A percentile compares a stretch with the other conserved stretches of the same genome.
These are phyloP conservation scores for Pachliopta kotzebuea DNA, from an alignment of 2,888 invertebrate genomes.

Conservation along the genomic window DNA sequence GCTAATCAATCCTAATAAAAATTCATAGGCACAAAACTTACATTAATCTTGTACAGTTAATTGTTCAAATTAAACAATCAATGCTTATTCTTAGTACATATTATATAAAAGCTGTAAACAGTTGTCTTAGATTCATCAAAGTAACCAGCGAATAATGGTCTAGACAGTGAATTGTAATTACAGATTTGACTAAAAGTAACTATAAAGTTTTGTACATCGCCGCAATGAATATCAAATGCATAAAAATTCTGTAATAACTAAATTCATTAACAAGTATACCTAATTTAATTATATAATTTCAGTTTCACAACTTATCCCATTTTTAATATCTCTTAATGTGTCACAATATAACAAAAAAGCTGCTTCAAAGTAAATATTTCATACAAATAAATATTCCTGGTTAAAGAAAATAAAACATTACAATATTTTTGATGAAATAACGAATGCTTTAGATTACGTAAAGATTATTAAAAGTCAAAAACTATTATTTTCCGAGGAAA, in stretches of 20 bases:
- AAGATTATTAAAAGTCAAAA: too few species aligned
- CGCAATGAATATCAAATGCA: not conserved
- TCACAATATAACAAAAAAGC: too few species aligned
- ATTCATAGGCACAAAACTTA: not conserved
- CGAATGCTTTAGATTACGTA: too few species aligned
- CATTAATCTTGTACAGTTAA: not conserved
- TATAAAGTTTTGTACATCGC: conserved; percentile 14
- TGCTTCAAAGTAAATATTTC: too few species aligned
- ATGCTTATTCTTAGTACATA: not conserved
- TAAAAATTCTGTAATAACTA: too few species aligned
- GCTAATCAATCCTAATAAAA: conserved; percentile 14
- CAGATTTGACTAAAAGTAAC: not conserved
- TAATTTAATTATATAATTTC: too few species aligned
- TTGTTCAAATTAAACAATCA: not conserved
- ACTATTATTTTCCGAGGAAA: too few species aligned
- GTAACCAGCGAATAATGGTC: not conserved
- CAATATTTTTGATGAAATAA: too few species aligned
- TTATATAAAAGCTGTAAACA: not conserved
- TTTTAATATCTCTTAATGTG: conserved; percentile 1
- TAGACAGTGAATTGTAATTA: not conserved
- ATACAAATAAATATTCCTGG: too few species aligned
- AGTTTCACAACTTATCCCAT: not conserved
- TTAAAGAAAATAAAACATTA: too few species aligned
- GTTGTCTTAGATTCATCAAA: not conserved
- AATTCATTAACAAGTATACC: too few species aligned